phyloP scores from a whole-genome alignment of 2,113 vertebrate species.

The Hemibagrus wyckioides region DNA sequence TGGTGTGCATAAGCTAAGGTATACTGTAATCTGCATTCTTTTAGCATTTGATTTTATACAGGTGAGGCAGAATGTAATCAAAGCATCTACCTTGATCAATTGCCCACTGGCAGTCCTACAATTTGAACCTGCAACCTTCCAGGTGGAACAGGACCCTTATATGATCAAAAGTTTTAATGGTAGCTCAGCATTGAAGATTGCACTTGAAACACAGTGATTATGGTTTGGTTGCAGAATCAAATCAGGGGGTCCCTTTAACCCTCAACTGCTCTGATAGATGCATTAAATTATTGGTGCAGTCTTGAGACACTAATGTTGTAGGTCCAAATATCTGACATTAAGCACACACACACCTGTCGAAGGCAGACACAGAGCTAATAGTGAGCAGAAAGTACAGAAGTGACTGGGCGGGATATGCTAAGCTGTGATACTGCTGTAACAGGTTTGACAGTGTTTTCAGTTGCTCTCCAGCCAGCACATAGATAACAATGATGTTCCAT shows the following conservation, averaged over 20 bases:
- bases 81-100: neutral
- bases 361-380: constrained; percentile 90
- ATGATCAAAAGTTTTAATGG: neutral
- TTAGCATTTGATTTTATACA: neutral
- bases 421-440: constrained; percentile 84
- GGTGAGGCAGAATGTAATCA: neutral
- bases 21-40: neutral
- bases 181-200: neutral
- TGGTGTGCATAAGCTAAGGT: neutral
- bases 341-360: constrained; percentile 82
- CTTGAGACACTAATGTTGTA: neutral
- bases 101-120: neutral
- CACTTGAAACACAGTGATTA: neutral
- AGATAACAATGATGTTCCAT: constrained; percentile 91
- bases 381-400: constrained; percentile 89
- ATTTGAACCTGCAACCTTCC: neutral
- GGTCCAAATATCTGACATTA: neutral
- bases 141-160: neutral
- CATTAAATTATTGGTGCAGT: neutral
- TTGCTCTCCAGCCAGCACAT: constrained; percentile 84
- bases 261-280: neutral
- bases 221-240: neutral
- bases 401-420: constrained; percentile 90
- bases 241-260: neutral
- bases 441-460: constrained; percentile 81